phyloP scores from a whole-genome alignment of 2,888 invertebrate species.

The Clostera curtula region DNA sequence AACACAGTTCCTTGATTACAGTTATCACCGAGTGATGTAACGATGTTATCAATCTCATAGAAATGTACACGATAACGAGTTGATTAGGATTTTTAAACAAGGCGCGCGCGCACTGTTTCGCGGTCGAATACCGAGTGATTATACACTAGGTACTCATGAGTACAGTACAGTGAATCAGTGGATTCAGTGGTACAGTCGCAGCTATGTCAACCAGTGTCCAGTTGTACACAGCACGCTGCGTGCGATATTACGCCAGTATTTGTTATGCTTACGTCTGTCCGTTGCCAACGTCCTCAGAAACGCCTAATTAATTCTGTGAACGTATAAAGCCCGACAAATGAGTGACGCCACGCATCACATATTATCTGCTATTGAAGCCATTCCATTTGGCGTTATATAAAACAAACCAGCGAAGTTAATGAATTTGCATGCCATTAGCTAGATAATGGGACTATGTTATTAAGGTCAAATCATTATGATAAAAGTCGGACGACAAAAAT shows the following conservation, averaged over 20 bases:
- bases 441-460: too few species aligned
- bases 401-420: neutral
- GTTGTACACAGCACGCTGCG: conserved; percentile 17
- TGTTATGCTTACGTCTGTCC: conserved; percentile 13
- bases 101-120: conserved; percentile 55
- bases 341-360: conserved; percentile 31
- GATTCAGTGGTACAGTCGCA: conserved; percentile 28
- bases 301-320: conserved; percentile 52
- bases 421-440: neutral
- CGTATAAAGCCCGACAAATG: conserved; percentile 44
- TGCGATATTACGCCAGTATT: conserved; percentile 20
- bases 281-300: conserved; percentile 18
- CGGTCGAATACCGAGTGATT: conserved; percentile 50
- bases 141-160: conserved; percentile 8
- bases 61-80: conserved; percentile 52
- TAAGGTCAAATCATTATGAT: too few species aligned
- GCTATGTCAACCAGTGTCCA: conserved; percentile 27
- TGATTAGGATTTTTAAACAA: conserved; percentile 39
- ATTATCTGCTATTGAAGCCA: conserved; percentile 12
- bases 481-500: too few species aligned
- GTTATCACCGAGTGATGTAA: conserved; percentile 69
- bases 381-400: neutral
- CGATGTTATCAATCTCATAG: conserved; percentile 64
- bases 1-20: conserved; percentile 47
- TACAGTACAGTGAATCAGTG: conserved; percentile 21